A percentile compares a stretch with the other conserved stretches of the same genome.
These are phyloP conservation scores for Bufo gargarizans DNA, from an alignment of 2,113 vertebrate species.

Conservation along the genomic window DNA sequence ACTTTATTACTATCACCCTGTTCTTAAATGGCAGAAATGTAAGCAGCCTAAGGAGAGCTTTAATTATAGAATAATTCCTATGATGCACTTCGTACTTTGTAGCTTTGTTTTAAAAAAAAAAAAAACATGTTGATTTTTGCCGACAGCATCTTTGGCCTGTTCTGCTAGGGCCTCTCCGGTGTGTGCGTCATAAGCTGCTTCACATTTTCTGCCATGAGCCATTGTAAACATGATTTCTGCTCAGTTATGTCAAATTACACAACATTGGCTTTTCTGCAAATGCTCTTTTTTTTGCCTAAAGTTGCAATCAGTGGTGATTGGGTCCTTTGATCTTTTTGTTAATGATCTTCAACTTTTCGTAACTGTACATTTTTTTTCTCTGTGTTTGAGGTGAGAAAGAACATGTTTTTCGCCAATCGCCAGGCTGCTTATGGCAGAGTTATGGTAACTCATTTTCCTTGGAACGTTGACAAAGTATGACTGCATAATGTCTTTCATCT, in stretches of 20 bases:
- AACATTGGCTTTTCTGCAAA: constrained; percentile 26
- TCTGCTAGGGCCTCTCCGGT: not conserved
- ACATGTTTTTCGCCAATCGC: not conserved
- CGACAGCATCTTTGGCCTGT: constrained; percentile 27
- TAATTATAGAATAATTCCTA: not conserved
- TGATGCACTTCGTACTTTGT: not conserved
- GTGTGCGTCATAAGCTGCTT: not conserved
- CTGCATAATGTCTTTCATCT: constrained; percentile 4
- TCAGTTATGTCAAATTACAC: constrained; percentile 35
- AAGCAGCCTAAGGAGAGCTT: not conserved
- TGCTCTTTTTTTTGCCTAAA: constrained; percentile 14
- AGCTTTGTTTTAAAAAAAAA: constrained; percentile 23
- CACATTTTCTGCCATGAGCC: constrained; percentile 17
- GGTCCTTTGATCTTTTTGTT: constrained; percentile 2
- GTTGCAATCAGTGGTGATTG: constrained; percentile 8
- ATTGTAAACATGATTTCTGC: constrained; percentile 44
- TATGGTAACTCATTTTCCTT: constrained; percentile 30
- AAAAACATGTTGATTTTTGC: constrained; percentile 38
- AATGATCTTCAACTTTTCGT: constrained; percentile 17
- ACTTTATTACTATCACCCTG: not conserved
- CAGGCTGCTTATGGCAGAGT: not conserved
- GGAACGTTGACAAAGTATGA: constrained; percentile 42
- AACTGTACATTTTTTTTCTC: not conserved
- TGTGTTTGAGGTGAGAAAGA: constrained; percentile 6
- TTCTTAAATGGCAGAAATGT: not conserved